Conservation (phyloP, 2,113 vertebrate species). For the Paradoxurus hermaphroditus region DNA sequence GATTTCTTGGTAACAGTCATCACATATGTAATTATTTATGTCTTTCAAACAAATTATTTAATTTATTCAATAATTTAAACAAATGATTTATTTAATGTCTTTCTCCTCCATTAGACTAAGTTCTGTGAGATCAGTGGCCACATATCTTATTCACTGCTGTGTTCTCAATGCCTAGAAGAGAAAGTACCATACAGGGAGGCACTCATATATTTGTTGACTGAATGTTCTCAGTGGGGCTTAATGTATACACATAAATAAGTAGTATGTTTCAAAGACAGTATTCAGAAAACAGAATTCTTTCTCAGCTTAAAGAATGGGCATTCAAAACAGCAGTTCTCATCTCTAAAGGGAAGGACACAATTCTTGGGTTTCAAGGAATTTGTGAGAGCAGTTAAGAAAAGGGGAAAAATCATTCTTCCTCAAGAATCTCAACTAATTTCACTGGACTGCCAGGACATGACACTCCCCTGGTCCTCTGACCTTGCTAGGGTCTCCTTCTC, state of each 20-base stretch:
- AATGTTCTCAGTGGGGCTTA: neutral
- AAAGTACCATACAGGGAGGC: neutral
- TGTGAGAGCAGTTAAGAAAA: neutral
- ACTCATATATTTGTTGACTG: neutral
- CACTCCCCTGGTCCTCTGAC: neutral
- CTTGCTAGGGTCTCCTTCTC: neutral
- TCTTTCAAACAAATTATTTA: slow-evolving; percentile 16
- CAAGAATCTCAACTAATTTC: neutral
- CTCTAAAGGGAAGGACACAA: neutral
- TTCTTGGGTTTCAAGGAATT: slow-evolving; percentile 6
- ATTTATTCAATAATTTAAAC: neutral
- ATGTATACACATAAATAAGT: neutral
- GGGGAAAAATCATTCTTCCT: neutral
- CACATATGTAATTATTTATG: neutral
- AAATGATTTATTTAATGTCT: slow-evolving; percentile 9
- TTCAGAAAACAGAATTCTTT: slow-evolving; percentile 10
- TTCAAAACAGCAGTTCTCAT: neutral
- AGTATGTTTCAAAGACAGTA: neutral
- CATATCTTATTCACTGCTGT: neutral
- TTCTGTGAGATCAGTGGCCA: neutral
- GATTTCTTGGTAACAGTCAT: neutral
- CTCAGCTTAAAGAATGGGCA: neutral
- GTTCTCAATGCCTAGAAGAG: neutral
- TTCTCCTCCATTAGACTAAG: slow-evolving; percentile 16
- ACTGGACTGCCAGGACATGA: neutral